Percentiles rank a stretch among this genome's conserved stretches.
Conservation (phyloP, 2,113 vertebrate species). For the Pygoscelis adeliae region DNA sequence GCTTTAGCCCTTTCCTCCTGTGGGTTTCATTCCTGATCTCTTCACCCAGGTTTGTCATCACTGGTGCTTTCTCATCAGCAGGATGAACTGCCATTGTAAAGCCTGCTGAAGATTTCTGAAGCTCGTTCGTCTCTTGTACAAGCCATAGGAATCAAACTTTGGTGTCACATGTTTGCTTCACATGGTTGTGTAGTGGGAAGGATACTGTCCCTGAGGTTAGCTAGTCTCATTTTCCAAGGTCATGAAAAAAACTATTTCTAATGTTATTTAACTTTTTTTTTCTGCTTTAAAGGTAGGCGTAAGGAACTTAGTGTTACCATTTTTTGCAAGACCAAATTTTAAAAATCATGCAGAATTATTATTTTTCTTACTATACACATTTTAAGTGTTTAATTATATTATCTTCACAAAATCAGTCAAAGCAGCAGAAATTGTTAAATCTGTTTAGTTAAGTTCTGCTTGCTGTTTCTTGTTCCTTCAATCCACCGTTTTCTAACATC, state of each 20-base stretch:
- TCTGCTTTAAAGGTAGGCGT: neutral
- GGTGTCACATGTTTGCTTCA: neutral
- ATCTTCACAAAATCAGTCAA: slow-evolving; percentile 19
- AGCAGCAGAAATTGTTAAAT: slow-evolving; percentile 38
- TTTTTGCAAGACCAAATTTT: slow-evolving; percentile 52
- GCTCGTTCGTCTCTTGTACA: neutral
- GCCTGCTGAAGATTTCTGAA: neutral
- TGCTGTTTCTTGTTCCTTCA: neutral
- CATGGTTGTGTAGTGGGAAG: neutral
- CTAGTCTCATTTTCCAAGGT: neutral
- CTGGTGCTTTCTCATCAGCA: neutral
- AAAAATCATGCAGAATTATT: slow-evolving; percentile 36
- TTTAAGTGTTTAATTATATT: neutral
- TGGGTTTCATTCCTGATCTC: neutral
- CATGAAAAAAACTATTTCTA: neutral
- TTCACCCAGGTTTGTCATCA: neutral
- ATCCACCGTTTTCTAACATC: neutral
- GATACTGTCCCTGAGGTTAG: neutral
- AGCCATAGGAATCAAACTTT: neutral
- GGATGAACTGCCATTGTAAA: neutral
- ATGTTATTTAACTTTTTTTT: neutral
- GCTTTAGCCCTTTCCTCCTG: neutral
- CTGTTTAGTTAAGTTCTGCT: neutral
- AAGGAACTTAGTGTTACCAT: neutral
- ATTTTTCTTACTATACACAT: slow-evolving; percentile 11